Evolutionary conservation across 2,113 vertebrate species (phyloP).

Genomic region (Sinocyclocheilus rhinocerous): DNA sequence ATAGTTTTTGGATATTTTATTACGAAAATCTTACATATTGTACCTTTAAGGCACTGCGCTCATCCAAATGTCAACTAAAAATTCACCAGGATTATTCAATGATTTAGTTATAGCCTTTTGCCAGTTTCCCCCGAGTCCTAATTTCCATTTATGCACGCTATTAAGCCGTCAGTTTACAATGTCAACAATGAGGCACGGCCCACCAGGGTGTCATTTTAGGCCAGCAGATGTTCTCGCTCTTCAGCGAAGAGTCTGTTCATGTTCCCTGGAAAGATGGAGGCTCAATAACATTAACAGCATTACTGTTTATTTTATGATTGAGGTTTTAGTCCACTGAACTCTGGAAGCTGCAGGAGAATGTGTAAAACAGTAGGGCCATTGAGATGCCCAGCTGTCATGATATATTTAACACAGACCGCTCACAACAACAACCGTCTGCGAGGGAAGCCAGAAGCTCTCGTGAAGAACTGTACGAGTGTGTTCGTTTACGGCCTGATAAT

Average conservation of each 20-base stretch:
- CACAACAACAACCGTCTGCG: background rate
- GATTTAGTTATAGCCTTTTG: background rate
- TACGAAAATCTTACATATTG: background rate
- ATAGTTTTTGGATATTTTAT: too few species aligned
- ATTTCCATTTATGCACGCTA: conserved; percentile 13
- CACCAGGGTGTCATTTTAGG: conserved; percentile 22
- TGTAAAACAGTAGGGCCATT: conserved; percentile 1
- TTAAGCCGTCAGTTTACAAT: background rate
- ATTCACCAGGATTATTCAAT: background rate
- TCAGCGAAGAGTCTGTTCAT: background rate
- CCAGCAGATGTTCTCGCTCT: conserved; percentile 26
- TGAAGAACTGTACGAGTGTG: background rate
- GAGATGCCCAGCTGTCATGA: conserved; percentile 26
- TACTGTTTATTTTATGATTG: conserved; percentile 11
- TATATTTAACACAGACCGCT: conserved; percentile 18
- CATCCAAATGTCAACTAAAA: background rate
- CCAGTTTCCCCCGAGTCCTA: background rate
- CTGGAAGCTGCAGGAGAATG: background rate
- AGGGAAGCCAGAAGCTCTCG: background rate
- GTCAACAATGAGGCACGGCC: background rate
- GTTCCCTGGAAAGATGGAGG: conserved; percentile 3
- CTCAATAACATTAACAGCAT: background rate
- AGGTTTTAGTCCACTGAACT: conserved; percentile 14
- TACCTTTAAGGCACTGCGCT: background rate
- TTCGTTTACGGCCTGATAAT: background rate